Base-by-base conservation (phyloP, 1,140 invertebrate genomes). In the Pinna nobilis region DNA sequence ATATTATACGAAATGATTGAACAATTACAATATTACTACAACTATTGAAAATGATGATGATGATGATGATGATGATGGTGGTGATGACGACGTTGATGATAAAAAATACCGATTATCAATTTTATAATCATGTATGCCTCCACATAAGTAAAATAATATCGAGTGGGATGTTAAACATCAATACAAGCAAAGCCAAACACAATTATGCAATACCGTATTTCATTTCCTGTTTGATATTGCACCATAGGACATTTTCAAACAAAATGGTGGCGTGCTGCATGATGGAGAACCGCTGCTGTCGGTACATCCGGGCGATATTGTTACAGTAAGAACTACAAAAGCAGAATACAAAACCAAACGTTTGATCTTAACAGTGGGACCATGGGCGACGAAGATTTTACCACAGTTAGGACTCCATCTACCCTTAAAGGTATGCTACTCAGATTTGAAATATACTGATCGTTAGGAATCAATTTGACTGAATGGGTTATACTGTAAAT, bases 351-450 rank as follows among this genome's bases (percentile, higher is more conserved):
- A 20, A 51, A 66, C 78, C 23, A 76, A 67, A 32, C 78, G 51
- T 37, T 32, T 86, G 3, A 80, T 86, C 32, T 25, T 87, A 9
- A 74, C 78, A 18, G 63, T 77, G 1, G 86, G 86, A 9, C 76
- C 86, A 1, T 87, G 84, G 84, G 76, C 86, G 3, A 60, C 49
- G 4, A 76, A 79, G 28, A 23, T 86, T 0, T 37, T 83, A 9
- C 57, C 71, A 37, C 63, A 76, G 3, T 57, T 86, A 2, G 80
- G 79, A 3, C 44, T 86, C 5, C 30, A 76, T 28, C 50, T 87
- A n/a, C 85, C 84, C 20, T 37, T 87, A 33, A 72, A 79, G 78
- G 85, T 85, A 67, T 53, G 1, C 13, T 25, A 5, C 5, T 49
- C 44, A n/a, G 44, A n/a, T 49, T 49, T 18, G 18, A 18, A 18